Conservation (phyloP, 2,113 vertebrate species). For the Ursus arctos region DNA sequence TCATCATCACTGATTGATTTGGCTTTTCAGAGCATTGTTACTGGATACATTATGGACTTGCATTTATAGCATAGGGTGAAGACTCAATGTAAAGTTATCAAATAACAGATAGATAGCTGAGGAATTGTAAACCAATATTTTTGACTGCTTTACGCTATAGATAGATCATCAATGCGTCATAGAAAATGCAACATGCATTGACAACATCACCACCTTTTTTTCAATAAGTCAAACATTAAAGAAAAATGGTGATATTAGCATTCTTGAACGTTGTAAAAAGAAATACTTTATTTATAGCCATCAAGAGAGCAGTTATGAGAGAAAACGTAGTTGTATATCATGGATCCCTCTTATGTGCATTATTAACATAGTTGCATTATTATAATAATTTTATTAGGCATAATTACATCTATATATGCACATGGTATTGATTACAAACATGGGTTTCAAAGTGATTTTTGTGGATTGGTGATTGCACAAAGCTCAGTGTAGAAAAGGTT, state of each 20-base stretch:
- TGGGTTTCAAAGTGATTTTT: background rate
- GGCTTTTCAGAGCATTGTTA: background rate
- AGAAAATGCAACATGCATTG: background rate
- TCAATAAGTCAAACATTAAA: background rate
- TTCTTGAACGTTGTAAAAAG: background rate
- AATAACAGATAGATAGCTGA: background rate
- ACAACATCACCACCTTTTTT: background rate
- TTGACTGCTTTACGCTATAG: background rate
- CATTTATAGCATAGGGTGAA: background rate
- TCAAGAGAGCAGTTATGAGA: background rate
- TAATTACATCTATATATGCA: background rate
- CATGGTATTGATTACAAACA: background rate
- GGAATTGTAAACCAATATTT: background rate
- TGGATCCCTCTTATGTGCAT: background rate
- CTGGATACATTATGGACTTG: background rate
- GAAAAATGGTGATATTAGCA: background rate
- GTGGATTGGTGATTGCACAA: background rate
- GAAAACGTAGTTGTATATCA: background rate
- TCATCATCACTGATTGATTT: background rate
- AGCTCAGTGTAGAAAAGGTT: rapidly evolving
- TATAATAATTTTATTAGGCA: background rate
- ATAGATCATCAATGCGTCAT: background rate
- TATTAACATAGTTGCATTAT: background rate
- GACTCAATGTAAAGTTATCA: background rate
- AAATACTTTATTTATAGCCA: background rate